Evolutionary conservation across 2,888 invertebrate species (phyloP).

Genomic region (Notodonta ziczac): DNA sequence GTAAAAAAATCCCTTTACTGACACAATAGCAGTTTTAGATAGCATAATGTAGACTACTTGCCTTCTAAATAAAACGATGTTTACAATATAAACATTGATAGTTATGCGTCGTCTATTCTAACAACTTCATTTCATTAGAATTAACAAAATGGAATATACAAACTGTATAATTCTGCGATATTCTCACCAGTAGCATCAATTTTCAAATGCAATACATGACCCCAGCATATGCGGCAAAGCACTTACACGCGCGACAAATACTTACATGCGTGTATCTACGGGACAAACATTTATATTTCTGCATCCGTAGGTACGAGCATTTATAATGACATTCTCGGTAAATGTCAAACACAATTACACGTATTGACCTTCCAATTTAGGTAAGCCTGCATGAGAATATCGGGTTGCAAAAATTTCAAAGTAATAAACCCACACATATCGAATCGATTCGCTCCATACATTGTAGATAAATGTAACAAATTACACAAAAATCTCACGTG

Average conservation of each 20-base stretch:
- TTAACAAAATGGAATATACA: neutral
- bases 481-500: slow-evolving; percentile 15
- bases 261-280: neutral
- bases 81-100: too few relatives aligned
- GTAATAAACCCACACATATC: slow-evolving; percentile 24
- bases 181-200: slow-evolving; percentile 1
- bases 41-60: too few relatives aligned
- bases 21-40: too few relatives aligned
- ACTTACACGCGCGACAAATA: too few relatives aligned
- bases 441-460: slow-evolving; percentile 31
- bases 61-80: too few relatives aligned
- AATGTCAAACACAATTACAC: slow-evolving; percentile 13
- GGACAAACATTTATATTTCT: neutral
- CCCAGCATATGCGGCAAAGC: neutral
- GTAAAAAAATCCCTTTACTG: too few relatives aligned
- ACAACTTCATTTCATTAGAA: neutral
- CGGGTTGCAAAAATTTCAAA: slow-evolving; percentile 32
- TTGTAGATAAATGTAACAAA: slow-evolving; percentile 33
- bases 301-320: slow-evolving; percentile 14
- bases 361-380: slow-evolving; percentile 3
- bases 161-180: neutral
- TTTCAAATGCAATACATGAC: neutral
- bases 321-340: slow-evolving; percentile 26
- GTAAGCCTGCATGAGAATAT: slow-evolving; percentile 5
- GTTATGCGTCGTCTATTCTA: neutral